Percentiles rank a stretch among this genome's conserved stretches.
These are phyloP conservation scores for Natator depressus DNA, from an alignment of 2,113 vertebrate genomes.

Conservation along the genomic window DNA sequence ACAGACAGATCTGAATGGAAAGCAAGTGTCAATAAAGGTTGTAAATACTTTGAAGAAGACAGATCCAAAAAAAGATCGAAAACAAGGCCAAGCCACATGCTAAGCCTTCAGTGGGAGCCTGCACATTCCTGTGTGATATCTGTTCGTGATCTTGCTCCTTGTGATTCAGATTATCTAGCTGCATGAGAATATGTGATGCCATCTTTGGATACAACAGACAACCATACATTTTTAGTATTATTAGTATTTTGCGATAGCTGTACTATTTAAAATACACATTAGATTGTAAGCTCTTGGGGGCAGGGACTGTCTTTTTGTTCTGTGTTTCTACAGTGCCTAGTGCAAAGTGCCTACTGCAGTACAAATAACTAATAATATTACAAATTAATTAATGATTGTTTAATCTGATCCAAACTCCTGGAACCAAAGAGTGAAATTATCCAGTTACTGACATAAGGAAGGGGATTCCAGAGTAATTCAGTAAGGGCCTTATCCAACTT, in stretches of 20 bases:
- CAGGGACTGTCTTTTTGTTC: constrained; percentile 18
- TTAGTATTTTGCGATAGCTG: constrained; percentile 18
- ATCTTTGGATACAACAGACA: neutral
- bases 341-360: constrained; percentile 17
- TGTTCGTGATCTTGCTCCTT: neutral
- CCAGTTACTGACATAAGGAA: constrained; percentile 28
- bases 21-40: neutral
- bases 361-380: constrained; percentile 46
- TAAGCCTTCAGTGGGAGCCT: neutral
- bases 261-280: neutral
- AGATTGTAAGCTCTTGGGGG: neutral
- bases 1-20: neutral
- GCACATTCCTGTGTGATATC: neutral
- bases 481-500: constrained; percentile 55
- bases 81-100: neutral
- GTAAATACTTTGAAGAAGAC: neutral
- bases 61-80: neutral
- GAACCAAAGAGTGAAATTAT: constrained; percentile 59
- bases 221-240: neutral
- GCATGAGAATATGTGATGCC: neutral
- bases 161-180: neutral
- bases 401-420: neutral
- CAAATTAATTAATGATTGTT: neutral
- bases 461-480: constrained; percentile 57
- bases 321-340: constrained; percentile 17